Evolutionary conservation across 1,140 invertebrate genomes (phyloP).

Genomic region (Rhysida immarginata): DNA sequence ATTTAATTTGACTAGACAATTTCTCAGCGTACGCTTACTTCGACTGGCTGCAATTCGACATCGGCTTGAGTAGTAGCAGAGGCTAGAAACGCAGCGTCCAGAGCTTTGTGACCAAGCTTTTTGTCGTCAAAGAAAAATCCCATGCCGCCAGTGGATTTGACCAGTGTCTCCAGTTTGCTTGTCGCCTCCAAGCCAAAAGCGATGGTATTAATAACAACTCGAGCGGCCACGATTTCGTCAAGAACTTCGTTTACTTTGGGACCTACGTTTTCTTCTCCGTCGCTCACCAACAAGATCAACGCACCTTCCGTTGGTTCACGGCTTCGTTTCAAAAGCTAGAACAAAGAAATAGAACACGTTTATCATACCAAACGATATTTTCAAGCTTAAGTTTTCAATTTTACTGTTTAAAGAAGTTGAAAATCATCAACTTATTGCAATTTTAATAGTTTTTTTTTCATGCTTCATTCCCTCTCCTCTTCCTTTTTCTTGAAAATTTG

Average conservation of each 20-base stretch:
- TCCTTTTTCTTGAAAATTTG: too few species aligned
- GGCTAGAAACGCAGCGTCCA: constrained; percentile 9
- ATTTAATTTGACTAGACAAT: too few species aligned
- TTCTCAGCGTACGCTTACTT: too few species aligned
- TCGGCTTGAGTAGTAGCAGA: constrained; percentile 8
- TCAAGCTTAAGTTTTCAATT: too few species aligned
- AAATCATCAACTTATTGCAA: too few species aligned
- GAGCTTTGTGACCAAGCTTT: neutral
- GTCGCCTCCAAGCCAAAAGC: constrained; percentile 16
- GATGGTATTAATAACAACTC: constrained; percentile 17
- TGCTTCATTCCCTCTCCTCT: too few species aligned
- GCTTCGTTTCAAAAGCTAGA: neutral
- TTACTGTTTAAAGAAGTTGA: too few species aligned
- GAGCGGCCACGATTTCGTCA: constrained; percentile 9
- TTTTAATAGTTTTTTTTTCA: too few species aligned
- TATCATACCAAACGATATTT: too few species aligned
- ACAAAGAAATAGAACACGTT: too few species aligned
- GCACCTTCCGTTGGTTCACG: constrained; percentile 10
- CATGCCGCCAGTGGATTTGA: constrained; percentile 4
- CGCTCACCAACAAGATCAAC: constrained; percentile 17
- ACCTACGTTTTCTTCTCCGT: constrained; percentile 20
- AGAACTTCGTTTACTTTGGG: constrained; percentile 16
- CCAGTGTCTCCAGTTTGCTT: constrained; percentile 3
- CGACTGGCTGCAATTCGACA: constrained; percentile 6
- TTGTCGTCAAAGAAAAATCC: constrained; percentile 10